Evolutionary conservation across 2,888 invertebrate species (phyloP).

Genomic region (Crioceris asparagi): DNA sequence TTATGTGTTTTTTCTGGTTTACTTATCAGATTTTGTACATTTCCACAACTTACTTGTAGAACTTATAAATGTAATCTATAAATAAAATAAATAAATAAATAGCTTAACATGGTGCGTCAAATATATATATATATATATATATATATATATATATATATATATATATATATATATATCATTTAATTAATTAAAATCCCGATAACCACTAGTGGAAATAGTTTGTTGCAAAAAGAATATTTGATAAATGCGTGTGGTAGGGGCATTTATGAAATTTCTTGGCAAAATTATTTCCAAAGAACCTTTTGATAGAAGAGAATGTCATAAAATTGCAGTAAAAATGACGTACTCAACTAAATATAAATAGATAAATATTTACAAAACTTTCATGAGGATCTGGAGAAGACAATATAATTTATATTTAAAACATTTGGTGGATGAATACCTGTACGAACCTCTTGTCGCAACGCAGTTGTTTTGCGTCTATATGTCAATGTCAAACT

Average conservation of each 20-base stretch:
- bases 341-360: too few species aligned
- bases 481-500: too few species aligned
- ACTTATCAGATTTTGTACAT: background rate
- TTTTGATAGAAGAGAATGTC: slow-evolving; percentile 6
- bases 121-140: slow-evolving; percentile 2
- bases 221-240: slow-evolving; percentile 13
- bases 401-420: too few species aligned
- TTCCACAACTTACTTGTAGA: too few species aligned
- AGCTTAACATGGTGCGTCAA: background rate
- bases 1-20: background rate
- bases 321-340: too few species aligned
- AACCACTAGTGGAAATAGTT: slow-evolving; percentile 15
- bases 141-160: slow-evolving; percentile 1
- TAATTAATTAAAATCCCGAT: slow-evolving; percentile 8
- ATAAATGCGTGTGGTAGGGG: slow-evolving; percentile 11
- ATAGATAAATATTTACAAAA: too few species aligned
- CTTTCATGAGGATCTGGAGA: too few species aligned
- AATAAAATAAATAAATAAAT: background rate
- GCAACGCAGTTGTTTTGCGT: too few species aligned
- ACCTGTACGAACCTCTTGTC: too few species aligned
- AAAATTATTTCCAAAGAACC: slow-evolving; percentile 16
- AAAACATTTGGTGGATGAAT: too few species aligned
- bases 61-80: background rate
- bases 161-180: background rate
- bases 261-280: slow-evolving; percentile 18